These are phyloP conservation scores for Echinometra lucunter DNA, from an alignment of 53 echinoderm and acorn worm species.

Conservation along the genomic window DNA sequence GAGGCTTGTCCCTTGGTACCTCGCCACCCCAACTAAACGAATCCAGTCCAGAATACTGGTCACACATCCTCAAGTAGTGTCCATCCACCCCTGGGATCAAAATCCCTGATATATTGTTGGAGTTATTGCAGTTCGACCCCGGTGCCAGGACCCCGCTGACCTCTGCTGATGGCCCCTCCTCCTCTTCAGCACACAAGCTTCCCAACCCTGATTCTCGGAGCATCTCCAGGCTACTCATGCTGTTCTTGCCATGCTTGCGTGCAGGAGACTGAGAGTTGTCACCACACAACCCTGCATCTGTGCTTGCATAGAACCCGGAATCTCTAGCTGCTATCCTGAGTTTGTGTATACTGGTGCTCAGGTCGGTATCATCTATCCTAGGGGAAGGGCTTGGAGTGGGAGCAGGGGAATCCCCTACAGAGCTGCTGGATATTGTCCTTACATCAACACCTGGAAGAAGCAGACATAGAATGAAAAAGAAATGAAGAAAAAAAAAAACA, in stretches of 20 bases:
- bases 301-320: conserved; percentile 89
- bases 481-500: no score
- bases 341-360: conserved; percentile 68
- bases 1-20: conserved; percentile 56
- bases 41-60: conserved; percentile 65
- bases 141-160: conserved; percentile 53
- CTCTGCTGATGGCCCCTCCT: conserved; percentile 62
- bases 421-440: conserved; percentile 10
- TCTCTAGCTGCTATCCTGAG: conserved; percentile 75
- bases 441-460: conserved; percentile 25
- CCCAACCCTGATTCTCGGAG: conserved; percentile 77
- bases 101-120: conserved; percentile 75
- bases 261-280: conserved; percentile 72
- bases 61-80: conserved; percentile 74
- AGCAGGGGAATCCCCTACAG: conserved; percentile 42
- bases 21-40: conserved; percentile 56
- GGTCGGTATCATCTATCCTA: conserved; percentile 57
- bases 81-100: conserved; percentile 72
- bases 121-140: conserved; percentile 74
- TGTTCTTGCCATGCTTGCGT: conserved; percentile 71
- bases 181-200: conserved; percentile 68
- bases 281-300: conserved; percentile 76
- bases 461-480: no score
- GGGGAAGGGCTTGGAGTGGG: conserved; percentile 16
- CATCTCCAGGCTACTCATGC: conserved; percentile 70